phyloP scores from a whole-genome alignment of 2,797 vertebrate species.

The Xiphophorus birchmanni region DNA sequence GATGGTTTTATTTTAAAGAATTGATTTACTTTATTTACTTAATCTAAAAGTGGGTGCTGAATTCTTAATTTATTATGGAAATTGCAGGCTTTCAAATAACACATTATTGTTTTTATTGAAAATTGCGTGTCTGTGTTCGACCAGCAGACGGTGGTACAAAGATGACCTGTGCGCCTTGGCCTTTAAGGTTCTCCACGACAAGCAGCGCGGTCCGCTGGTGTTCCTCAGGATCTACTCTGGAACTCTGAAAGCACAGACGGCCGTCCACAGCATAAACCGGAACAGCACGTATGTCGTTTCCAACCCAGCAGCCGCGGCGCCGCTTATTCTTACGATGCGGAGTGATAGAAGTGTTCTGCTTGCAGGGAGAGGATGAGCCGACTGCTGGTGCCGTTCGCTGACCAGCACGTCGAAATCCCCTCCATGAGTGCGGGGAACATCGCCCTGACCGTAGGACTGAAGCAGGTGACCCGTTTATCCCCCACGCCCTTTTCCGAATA shows the following conservation, averaged over 20 bases:
- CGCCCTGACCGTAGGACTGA: slow-evolving; percentile 93
- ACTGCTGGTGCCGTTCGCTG: slow-evolving; percentile 94
- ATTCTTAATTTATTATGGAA: not conserved
- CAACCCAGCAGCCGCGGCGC: not conserved
- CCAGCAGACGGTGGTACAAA: slow-evolving; percentile 88
- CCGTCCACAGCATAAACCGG: slow-evolving; percentile 93
- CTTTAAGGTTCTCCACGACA: slow-evolving; percentile 97
- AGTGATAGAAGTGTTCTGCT: not conserved
- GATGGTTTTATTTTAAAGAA: not conserved
- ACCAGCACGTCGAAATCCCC: slow-evolving; percentile 93
- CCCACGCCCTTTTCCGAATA: no score
- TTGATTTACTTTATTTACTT: not conserved
- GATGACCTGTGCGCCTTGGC: slow-evolving; percentile 94
- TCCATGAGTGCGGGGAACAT: slow-evolving; percentile 94
- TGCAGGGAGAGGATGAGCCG: slow-evolving; percentile 93
- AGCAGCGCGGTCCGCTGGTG: slow-evolving; percentile 93
- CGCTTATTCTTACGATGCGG: no score
- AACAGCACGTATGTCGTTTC: slow-evolving; percentile 84
- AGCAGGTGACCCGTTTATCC: slow-evolving; percentile 80
- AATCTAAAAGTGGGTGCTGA: not conserved
- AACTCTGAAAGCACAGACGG: slow-evolving; percentile 87
- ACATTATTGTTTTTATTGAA: not conserved
- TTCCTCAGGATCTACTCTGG: slow-evolving; percentile 96
- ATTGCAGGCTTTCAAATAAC: not conserved
- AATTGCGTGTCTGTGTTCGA: not conserved